phyloP scores from a whole-genome alignment of 2,113 vertebrate species.

The Tinamus guttatus region DNA sequence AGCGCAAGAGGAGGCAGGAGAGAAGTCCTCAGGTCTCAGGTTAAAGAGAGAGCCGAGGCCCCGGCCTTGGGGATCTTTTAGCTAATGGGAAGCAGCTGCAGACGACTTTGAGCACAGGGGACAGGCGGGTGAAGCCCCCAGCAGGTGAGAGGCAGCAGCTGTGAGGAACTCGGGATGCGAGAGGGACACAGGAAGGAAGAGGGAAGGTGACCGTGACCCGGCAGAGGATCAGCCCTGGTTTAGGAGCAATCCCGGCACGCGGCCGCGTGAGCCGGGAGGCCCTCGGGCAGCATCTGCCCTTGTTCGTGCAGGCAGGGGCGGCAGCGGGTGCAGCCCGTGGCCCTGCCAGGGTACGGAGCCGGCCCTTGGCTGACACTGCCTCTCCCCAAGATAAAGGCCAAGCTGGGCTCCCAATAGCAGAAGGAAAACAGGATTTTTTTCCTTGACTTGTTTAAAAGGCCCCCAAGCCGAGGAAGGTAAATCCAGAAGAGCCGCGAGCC shows the following conservation, averaged over 20 bases:
- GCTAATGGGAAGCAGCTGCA: background rate
- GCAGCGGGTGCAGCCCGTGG: accelerated
- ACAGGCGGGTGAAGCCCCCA: background rate
- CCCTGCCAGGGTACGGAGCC: background rate
- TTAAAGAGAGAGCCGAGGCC: background rate
- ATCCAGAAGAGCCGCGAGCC: accelerated
- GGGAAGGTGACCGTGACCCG: background rate
- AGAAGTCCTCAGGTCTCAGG: accelerated
- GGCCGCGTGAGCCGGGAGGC: no score
- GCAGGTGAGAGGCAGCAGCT: background rate
- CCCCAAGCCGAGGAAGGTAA: accelerated
- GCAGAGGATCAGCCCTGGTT: background rate
- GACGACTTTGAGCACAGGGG: background rate
- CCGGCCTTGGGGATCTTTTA: background rate
- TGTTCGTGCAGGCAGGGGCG: background rate
- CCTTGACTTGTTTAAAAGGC: background rate
- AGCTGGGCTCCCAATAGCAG: background rate
- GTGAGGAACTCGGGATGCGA: background rate
- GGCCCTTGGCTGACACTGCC: accelerated
- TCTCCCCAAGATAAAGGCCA: accelerated
- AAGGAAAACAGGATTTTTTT: background rate
- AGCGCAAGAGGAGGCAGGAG: background rate
- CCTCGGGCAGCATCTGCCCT: no score
- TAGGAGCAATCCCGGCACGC: background rate
- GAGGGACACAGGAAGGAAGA: background rate